Conservation (phyloP, 2,113 vertebrate species). For the Megaceryle maxima region DNA sequence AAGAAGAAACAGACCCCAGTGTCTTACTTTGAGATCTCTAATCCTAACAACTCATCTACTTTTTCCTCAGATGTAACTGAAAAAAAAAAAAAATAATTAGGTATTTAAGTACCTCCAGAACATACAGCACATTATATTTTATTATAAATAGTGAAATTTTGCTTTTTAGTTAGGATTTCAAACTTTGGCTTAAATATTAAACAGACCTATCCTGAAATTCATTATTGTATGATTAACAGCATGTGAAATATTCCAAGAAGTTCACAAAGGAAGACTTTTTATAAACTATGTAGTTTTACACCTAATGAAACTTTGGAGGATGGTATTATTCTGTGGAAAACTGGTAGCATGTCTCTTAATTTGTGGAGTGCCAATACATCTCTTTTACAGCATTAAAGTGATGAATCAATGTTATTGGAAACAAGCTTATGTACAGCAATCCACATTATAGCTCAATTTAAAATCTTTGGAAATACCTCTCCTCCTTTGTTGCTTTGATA, state of each 20-base stretch:
- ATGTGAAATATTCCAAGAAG: not conserved
- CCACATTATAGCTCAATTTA: not conserved
- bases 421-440: not conserved
- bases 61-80: not conserved
- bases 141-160: not conserved
- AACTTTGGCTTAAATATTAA: not conserved
- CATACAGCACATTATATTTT: not conserved
- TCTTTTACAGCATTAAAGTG: not conserved
- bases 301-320: not conserved
- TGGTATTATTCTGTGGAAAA: not conserved
- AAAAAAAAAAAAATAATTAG: not conserved
- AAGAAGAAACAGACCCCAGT: not conserved
- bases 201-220: not conserved
- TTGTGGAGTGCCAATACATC: not conserved
- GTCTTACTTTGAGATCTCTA: not conserved
- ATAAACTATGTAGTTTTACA: rapidly evolving
- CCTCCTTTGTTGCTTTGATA: not conserved
- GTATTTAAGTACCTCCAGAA: not conserved
- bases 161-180: not conserved
- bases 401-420: not conserved
- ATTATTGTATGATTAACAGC: not conserved
- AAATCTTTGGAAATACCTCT: not conserved
- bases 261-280: not conserved
- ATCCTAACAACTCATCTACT: not conserved
- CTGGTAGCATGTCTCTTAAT: not conserved